Evolutionary conservation across 2,888 invertebrate genomes (phyloP).

Genomic region (Lithophane ornitopus): DNA sequence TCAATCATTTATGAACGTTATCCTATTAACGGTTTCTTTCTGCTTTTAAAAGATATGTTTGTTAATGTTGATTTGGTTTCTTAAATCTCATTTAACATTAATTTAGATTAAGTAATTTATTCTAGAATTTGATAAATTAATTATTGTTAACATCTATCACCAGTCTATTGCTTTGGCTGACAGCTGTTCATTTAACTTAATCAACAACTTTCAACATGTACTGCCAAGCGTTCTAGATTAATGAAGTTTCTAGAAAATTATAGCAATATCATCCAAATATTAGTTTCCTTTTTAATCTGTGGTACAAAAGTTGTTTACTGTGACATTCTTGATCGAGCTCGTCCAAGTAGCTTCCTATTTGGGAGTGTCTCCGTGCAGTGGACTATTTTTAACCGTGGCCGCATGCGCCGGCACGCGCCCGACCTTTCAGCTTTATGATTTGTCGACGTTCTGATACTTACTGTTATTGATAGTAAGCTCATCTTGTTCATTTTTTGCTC

Average conservation of each 20-base stretch:
- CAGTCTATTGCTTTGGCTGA: neutral
- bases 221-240: neutral
- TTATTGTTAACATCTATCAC: slow-evolving; percentile 21
- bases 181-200: slow-evolving; percentile 4
- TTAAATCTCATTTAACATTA: slow-evolving; percentile 23
- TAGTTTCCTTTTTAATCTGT: slow-evolving; percentile 26
- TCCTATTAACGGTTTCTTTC: slow-evolving; percentile 19
- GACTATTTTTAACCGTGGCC: slow-evolving; percentile 83
- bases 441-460: slow-evolving; percentile 77
- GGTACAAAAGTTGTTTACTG: slow-evolving; percentile 54
- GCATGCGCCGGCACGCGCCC: slow-evolving; percentile 85
- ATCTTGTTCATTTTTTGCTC: slow-evolving; percentile 65
- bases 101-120: slow-evolving; percentile 22
- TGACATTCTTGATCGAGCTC: slow-evolving; percentile 73
- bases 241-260: neutral
- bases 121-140: slow-evolving; percentile 5
- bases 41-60: slow-evolving; percentile 15
- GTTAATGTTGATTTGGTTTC: slow-evolving; percentile 33
- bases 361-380: slow-evolving; percentile 82
- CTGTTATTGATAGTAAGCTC: slow-evolving; percentile 76
- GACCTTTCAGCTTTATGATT: slow-evolving; percentile 83
- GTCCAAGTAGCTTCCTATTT: slow-evolving; percentile 83
- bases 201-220: neutral
- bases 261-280: neutral
- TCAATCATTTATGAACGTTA: slow-evolving; percentile 32